These are phyloP conservation scores for Leptinotarsa peninsularis DNA, from an alignment of 2,888 invertebrate genomes.

Conservation along the genomic window DNA sequence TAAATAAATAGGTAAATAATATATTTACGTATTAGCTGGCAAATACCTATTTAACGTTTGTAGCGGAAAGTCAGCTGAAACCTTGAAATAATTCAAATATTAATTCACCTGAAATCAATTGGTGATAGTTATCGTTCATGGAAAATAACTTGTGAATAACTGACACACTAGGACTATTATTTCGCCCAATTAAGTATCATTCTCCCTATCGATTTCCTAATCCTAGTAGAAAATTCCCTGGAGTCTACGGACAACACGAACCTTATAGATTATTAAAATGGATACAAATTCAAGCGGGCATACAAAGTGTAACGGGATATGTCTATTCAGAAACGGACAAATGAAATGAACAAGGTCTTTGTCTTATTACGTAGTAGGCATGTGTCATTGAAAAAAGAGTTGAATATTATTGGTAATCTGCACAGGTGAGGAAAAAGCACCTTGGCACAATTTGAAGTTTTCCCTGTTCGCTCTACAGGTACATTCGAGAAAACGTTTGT, in stretches of 20 bases:
- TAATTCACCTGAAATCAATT: no score
- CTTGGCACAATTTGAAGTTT: slow-evolving; percentile 47
- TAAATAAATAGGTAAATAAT: no score
- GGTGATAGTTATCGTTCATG: not conserved
- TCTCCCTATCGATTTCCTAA: slow-evolving; percentile 32
- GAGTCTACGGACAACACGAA: slow-evolving; percentile 14
- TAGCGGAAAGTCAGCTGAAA: no score
- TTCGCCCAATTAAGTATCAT: slow-evolving; percentile 5
- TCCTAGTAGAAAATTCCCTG: slow-evolving; percentile 26
- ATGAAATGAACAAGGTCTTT: slow-evolving; percentile 48
- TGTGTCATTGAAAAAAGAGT: slow-evolving; percentile 51
- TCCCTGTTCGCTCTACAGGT: slow-evolving; percentile 9
- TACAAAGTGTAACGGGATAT: slow-evolving; percentile 2
- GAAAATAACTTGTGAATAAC: not conserved
- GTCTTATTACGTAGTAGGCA: slow-evolving; percentile 46
- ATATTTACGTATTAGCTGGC: no score
- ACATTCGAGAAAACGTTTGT: not conserved
- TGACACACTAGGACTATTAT: not conserved
- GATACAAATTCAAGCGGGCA: slow-evolving; percentile 20
- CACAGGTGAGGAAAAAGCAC: slow-evolving; percentile 37
- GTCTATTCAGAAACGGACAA: slow-evolving; percentile 36
- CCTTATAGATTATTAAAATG: slow-evolving; percentile 26
- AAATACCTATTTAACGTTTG: no score
- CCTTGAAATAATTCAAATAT: no score
- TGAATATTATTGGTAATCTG: slow-evolving; percentile 31